Evolutionary conservation across 2,888 invertebrate genomes (phyloP).

Genomic region (Cantharis rustica): DNA sequence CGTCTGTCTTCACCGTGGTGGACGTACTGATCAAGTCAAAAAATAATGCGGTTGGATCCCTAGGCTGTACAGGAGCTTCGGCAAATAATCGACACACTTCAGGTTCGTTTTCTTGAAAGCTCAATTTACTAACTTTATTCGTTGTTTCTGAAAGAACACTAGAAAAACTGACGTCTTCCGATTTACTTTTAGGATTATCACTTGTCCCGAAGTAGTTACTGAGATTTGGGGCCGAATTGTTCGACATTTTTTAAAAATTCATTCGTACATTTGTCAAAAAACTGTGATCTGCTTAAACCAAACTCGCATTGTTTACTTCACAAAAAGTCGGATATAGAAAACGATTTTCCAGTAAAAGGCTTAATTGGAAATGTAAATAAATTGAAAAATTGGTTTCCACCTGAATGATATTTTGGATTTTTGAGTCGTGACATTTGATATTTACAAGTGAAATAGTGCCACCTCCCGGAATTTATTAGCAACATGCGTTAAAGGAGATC

Average conservation of each 20-base stretch:
- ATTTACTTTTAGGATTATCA: slow-evolving; percentile 32
- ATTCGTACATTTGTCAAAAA: neutral
- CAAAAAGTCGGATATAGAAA: neutral
- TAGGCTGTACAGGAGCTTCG: slow-evolving; percentile 51
- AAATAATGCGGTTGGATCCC: slow-evolving; percentile 56
- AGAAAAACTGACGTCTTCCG: slow-evolving; percentile 40
- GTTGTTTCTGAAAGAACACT: slow-evolving; percentile 42
- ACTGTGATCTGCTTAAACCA: neutral
- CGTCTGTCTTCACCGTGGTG: slow-evolving; percentile 13
- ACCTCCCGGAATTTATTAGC: neutral
- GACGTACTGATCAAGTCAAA: slow-evolving; percentile 56
- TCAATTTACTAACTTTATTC: slow-evolving; percentile 38
- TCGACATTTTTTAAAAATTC: slow-evolving; percentile 38
- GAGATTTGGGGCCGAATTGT: slow-evolving; percentile 60
- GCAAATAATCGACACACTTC: slow-evolving; percentile 58
- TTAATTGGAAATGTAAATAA: neutral
- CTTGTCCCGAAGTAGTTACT: slow-evolving; percentile 62
- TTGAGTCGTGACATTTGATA: neutral
- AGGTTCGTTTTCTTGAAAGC: slow-evolving; percentile 51
- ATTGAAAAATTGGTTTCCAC: too few relatives aligned
- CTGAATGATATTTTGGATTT: neutral
- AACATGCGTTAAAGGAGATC: neutral
- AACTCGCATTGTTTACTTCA: neutral
- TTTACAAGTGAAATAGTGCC: neutral
- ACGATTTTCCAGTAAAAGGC: neutral